Evolutionary conservation across 2,113 vertebrate genomes (phyloP), one percentile per base, ranked within the genome.

Genomic region (Psittacus erithacus): DNA sequence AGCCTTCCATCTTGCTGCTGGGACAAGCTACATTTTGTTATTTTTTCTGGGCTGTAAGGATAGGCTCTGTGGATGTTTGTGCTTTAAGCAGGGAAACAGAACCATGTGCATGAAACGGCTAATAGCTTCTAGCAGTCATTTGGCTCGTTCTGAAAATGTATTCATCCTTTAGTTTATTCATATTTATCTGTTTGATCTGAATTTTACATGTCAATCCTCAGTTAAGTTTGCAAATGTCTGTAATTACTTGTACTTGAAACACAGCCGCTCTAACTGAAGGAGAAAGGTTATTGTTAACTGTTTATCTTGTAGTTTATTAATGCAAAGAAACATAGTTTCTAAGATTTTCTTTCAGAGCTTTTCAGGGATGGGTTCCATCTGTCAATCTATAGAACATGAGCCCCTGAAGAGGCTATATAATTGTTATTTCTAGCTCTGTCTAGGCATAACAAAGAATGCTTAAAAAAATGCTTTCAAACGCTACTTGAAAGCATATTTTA

Each of bases 161-260:
- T 94, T 94, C 62, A 83, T 86, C 47, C 85, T 86, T 85, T 41
- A 57, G 82, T 91, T 97, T 95, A 91, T 93, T 96, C 59, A 46
- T 89, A 78, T 88, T 90, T 96, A 84, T 78, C 44, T 96, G 22
- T 86, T 96, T 97, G 63, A 91, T 80, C 50, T 94, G 82, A 91
- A 86, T 90, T 97, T 96, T 82, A 59, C 7, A 7, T 88, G 67
- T 62, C n/a, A 17, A 29, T 95, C 79, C 74, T 91, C 69, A 67
- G 41, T 96, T 92, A 57, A 53, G 46, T 84, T 97, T 97, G 84
- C 53, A 7, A 85, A 59, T 92, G 33, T 33, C 63, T 91, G 6
- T 73, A 94, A 82, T 93, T 78, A 68, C 73, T 92, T 93, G 10
- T 80, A 79, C 41, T 91, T 74, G 67, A 63, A 96, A 91, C 17